Evolutionary conservation across 2,797 vertebrate species (phyloP).

Genomic region (Lepilemur septentrionalis): DNA sequence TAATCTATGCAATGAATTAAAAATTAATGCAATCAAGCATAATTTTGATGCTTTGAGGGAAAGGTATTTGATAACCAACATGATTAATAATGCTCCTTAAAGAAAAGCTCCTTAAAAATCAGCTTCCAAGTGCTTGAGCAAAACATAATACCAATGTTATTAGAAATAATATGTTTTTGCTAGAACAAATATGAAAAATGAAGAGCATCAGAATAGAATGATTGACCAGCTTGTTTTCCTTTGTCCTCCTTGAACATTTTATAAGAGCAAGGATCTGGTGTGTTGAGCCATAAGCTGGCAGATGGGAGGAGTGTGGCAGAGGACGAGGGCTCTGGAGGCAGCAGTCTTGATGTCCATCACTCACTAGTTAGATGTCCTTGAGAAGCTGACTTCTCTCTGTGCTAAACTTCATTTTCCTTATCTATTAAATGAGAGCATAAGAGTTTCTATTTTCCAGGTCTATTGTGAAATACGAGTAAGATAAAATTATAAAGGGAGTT

Average conservation of each 20-base stretch:
- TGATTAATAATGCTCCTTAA: not conserved
- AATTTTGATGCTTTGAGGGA: not conserved
- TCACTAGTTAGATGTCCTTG: not conserved
- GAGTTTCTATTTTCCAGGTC: not conserved
- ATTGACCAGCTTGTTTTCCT: not conserved
- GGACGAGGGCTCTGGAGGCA: not conserved
- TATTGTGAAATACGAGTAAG: not conserved
- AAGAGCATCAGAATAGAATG: not conserved
- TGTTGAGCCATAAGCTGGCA: not conserved
- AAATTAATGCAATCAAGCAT: slow-evolving; percentile 11
- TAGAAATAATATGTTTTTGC: not conserved
- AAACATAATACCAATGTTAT: not conserved
- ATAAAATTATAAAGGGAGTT: not conserved
- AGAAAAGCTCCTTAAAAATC: not conserved
- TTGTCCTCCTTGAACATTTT: not conserved
- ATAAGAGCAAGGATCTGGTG: not conserved
- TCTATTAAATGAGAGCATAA: not conserved
- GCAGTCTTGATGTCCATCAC: not conserved
- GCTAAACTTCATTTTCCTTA: not conserved
- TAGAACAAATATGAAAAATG: not conserved
- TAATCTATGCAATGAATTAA: not conserved
- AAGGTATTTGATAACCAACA: not conserved
- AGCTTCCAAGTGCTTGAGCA: not conserved
- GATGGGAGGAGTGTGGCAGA: not conserved
- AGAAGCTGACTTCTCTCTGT: not conserved